Percentiles rank a stretch among this genome's conserved stretches.
phyloP scores from a whole-genome alignment of 1,140 invertebrate genomes.

The Ephestia elutella region DNA sequence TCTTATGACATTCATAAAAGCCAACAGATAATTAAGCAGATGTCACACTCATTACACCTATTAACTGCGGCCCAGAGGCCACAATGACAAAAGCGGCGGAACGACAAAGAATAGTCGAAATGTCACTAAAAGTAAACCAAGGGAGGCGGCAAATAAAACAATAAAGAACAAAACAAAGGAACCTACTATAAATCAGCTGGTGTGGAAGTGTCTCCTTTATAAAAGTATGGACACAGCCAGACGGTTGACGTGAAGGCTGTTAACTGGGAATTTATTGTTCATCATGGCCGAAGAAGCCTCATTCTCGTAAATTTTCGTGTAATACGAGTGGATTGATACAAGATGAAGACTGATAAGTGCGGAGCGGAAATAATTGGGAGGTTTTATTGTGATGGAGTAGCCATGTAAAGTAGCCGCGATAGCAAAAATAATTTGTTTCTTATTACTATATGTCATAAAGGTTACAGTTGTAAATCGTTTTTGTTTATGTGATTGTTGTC shows the following conservation, averaged over 20 bases:
- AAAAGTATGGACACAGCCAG: constrained; percentile 34
- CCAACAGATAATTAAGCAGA: constrained; percentile 12
- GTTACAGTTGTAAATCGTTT: background rate
- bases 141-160: constrained; percentile 21
- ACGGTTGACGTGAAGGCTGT: constrained; percentile 41
- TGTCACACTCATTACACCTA: constrained; percentile 11
- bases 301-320: constrained; percentile 63
- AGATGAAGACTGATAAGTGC: constrained; percentile 46
- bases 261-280: constrained; percentile 63
- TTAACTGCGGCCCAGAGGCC: constrained; percentile 4
- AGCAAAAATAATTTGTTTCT: background rate
- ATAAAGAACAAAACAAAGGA: constrained; percentile 36
- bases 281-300: constrained; percentile 48
- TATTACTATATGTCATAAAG: background rate
- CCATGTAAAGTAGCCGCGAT: constrained; percentile 18
- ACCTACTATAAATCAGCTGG: constrained; percentile 52
- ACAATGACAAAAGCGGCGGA: constrained; percentile 8
- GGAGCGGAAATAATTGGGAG: constrained; percentile 52
- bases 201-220: constrained; percentile 34
- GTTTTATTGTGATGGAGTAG: constrained; percentile 36
- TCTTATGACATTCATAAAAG: background rate
- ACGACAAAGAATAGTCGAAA: constrained; percentile 24
- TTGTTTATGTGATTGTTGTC: background rate
- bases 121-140: constrained; percentile 18
- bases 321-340: constrained; percentile 57